Evolutionary conservation across 2,888 invertebrate species (phyloP).

Genomic region (Pollenia labialis): DNA sequence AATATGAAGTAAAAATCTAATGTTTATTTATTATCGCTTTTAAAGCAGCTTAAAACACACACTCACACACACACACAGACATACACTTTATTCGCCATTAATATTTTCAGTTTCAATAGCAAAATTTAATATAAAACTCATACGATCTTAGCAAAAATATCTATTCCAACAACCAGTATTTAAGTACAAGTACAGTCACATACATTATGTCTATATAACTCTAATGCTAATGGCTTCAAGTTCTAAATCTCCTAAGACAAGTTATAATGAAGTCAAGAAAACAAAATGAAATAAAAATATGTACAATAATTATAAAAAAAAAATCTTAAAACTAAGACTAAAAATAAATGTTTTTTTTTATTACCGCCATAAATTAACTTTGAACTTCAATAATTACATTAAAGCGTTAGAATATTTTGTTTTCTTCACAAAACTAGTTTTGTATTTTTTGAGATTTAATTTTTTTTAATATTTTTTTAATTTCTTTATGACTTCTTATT

Average conservation of each 20-base stretch:
- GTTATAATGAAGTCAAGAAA: slow-evolving; percentile 12
- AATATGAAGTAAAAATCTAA: not conserved
- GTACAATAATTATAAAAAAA: not conserved
- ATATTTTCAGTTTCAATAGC: not conserved
- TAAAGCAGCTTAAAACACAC: slow-evolving; percentile 22
- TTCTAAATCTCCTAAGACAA: slow-evolving; percentile 45
- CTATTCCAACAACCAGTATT: slow-evolving; percentile 7
- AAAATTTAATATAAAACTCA: not conserved
- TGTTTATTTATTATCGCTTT: slow-evolving; percentile 27
- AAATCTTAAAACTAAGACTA: not conserved
- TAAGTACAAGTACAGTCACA: slow-evolving; percentile 17
- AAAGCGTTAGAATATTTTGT: slow-evolving; percentile 15
- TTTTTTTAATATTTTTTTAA: not conserved
- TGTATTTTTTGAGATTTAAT: slow-evolving; percentile 22
- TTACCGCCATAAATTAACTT: slow-evolving; percentile 55
- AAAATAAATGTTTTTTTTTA: slow-evolving; percentile 28
- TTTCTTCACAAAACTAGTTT: slow-evolving; percentile 54
- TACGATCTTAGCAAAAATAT: not conserved
- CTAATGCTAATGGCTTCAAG: slow-evolving; percentile 12
- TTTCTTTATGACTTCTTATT: slow-evolving; percentile 23
- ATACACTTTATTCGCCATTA: slow-evolving; percentile 13
- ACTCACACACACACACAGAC: not conserved
- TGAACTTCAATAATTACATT: slow-evolving; percentile 64
- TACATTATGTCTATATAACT: not conserved
- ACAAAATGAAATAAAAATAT: not conserved